Conservation (phyloP, 2,888 invertebrate species). For the Epistrophe grossulariae region DNA sequence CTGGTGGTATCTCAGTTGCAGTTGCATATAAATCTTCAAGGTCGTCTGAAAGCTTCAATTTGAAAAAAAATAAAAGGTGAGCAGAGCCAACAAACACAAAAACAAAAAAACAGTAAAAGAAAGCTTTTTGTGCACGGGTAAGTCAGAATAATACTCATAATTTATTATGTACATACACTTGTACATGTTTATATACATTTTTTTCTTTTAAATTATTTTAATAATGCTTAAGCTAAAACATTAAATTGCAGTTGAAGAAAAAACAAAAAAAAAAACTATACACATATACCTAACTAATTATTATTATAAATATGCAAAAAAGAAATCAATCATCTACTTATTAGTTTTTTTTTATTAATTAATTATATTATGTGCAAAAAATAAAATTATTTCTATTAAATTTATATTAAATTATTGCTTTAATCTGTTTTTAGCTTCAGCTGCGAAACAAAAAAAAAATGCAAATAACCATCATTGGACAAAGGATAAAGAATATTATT, state of each 20-base stretch:
- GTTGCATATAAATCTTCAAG: slow-evolving; percentile 80
- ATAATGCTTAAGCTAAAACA: slow-evolving; percentile 54
- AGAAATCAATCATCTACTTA: slow-evolving; percentile 57
- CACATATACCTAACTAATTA: not conserved
- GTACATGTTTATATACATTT: not conserved
- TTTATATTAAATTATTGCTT: slow-evolving; percentile 51
- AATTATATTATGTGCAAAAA: not conserved
- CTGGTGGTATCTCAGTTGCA: slow-evolving; percentile 99
- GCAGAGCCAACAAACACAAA: slow-evolving; percentile 41
- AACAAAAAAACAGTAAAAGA: not conserved
- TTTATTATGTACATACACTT: not conserved
- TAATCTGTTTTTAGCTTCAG: slow-evolving; percentile 71
- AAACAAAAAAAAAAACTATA: not conserved
- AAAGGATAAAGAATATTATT: not conserved
- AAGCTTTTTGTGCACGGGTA: slow-evolving; percentile 50
- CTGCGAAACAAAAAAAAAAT: slow-evolving; percentile 40
- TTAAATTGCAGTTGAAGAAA: slow-evolving; percentile 21
- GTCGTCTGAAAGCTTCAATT: slow-evolving; percentile 72
- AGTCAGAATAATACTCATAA: slow-evolving; percentile 29
- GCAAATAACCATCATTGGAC: slow-evolving; percentile 29
- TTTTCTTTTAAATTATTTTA: slow-evolving; percentile 28
- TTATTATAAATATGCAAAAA: slow-evolving; percentile 14
- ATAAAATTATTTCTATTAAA: slow-evolving; percentile 20
- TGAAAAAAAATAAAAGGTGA: slow-evolving; percentile 9
- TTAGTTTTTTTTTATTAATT: slow-evolving; percentile 33